Evolutionary conservation across 2,888 invertebrate genomes (phyloP).

Genomic region (Heteromyza rotundicornis): DNA sequence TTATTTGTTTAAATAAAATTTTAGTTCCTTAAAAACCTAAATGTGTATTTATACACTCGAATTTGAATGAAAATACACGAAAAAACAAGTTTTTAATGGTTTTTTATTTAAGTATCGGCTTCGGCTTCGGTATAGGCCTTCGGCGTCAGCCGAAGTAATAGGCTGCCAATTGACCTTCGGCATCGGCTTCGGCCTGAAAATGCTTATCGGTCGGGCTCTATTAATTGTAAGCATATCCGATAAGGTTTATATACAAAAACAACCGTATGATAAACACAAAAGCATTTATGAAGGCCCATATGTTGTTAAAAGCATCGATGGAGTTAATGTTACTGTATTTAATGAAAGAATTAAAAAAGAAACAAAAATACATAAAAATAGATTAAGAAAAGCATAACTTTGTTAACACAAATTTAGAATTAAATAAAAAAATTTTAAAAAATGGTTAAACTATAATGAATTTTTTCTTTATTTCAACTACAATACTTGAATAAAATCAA

Average conservation of each 20-base stretch:
- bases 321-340: constrained; percentile 11
- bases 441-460: not conserved
- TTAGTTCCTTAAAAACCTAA: too few relatives aligned
- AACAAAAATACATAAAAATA: constrained; percentile 13
- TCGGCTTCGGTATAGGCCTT: too few relatives aligned
- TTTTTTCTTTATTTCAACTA: not conserved
- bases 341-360: not conserved
- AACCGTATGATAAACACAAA: constrained; percentile 12
- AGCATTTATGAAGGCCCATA: constrained; percentile 17
- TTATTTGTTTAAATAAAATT: too few relatives aligned
- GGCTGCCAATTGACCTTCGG: too few relatives aligned
- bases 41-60: too few relatives aligned
- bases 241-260: constrained; percentile 1
- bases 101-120: too few relatives aligned
- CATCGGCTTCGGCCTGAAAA: too few relatives aligned
- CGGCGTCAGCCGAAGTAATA: too few relatives aligned
- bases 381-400: constrained; percentile 21
- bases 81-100: too few relatives aligned
- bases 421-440: not conserved
- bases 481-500: not conserved
- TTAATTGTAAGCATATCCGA: constrained; percentile 5
- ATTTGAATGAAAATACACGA: too few relatives aligned
- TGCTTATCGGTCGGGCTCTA: too few relatives aligned
- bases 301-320: constrained; percentile 15
- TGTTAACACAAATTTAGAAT: not conserved